Base-by-base conservation (phyloP, 2,888 invertebrate genomes). In the Protodeltote pygarga region DNA sequence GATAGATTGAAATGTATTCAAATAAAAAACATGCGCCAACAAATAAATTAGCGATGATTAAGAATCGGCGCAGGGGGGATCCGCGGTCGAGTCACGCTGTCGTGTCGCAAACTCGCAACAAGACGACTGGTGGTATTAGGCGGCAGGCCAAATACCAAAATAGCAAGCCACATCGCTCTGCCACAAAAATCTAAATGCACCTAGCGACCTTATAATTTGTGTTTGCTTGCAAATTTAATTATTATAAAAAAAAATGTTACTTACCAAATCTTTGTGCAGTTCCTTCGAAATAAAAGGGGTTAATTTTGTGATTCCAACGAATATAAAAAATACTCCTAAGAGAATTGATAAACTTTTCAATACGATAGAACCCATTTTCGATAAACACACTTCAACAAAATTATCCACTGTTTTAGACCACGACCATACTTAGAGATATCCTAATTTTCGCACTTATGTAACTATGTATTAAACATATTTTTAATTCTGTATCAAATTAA, bases 261-360 rank as follows among this genome's bases (percentile, higher is more conserved):
- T 95, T 89, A 98, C 98, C 95, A 98, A 94, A 92, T 98, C 98
- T 93, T 97, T 98, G 87, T 98, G 98, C 58, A 98, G 94, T 89
- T 98, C 98, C 93, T 97, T 97, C 75, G 97, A 98, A 65, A 98
- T 95, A 73, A 96, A 94, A 64, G 98, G 97, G 57, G 98, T 96
- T 59, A 98, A 89, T 92, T 98, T 98, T 79, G 98, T 95, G 48
- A 96, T 95, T 48, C 98, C 98, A 65, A 98, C 97, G 84, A 98
- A 98, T 78, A 98, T 95, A 87, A 98, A 98, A 92, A 98, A 98
- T 73, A 98, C 93, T 53, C 98, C 98, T 80, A 98, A 92, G 38
- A 98, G 94, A 73, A 98, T 93, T 35, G 98, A 98, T 73, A 98
- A 93, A 81, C 98, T 97, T 89, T 95, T 97, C 58, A 98, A 89